Percentiles rank a stretch among this genome's conserved stretches.
These are phyloP conservation scores for Anarsia innoxiella DNA, from an alignment of 2,888 invertebrate genomes.

Conservation along the genomic window DNA sequence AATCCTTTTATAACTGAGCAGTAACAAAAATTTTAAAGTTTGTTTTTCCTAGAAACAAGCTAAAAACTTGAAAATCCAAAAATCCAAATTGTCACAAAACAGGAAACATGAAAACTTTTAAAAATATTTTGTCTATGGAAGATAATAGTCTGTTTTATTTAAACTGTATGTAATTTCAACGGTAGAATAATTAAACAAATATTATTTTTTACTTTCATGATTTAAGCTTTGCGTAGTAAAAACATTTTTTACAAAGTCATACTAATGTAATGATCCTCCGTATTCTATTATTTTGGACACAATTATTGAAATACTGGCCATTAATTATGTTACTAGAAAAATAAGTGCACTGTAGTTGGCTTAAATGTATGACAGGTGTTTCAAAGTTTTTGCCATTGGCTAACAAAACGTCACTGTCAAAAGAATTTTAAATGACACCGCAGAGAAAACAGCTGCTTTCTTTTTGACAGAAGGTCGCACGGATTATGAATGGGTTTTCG, in stretches of 20 bases:
- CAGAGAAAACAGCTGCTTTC: constrained; percentile 12
- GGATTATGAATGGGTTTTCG: constrained; percentile 44
- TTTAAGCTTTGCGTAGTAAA: no score
- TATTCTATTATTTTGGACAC: no score
- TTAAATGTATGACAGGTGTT: neutral
- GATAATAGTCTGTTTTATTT: constrained; percentile 11
- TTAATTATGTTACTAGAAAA: no score
- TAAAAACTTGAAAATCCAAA: constrained; percentile 25
- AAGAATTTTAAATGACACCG: no score
- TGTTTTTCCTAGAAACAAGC: constrained; percentile 23
- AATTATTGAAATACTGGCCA: no score
- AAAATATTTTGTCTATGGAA: constrained; percentile 28
- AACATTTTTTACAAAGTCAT: no score
- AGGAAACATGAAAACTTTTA: constrained; percentile 34
- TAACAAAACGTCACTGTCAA: neutral
- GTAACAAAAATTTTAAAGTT: constrained; percentile 33
- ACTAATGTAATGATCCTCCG: no score
- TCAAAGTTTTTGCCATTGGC: neutral
- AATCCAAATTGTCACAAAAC: constrained; percentile 20
- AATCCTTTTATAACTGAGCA: constrained; percentile 24
- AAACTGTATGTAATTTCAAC: no score
- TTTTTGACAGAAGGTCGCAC: constrained; percentile 44
- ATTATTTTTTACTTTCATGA: no score
- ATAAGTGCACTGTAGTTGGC: neutral
- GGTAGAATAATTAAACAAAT: no score